Percentiles rank a stretch among this genome's conserved stretches.
These are phyloP conservation scores for Xiphophorus birchmanni DNA, from an alignment of 2,797 vertebrate species.

Conservation along the genomic window DNA sequence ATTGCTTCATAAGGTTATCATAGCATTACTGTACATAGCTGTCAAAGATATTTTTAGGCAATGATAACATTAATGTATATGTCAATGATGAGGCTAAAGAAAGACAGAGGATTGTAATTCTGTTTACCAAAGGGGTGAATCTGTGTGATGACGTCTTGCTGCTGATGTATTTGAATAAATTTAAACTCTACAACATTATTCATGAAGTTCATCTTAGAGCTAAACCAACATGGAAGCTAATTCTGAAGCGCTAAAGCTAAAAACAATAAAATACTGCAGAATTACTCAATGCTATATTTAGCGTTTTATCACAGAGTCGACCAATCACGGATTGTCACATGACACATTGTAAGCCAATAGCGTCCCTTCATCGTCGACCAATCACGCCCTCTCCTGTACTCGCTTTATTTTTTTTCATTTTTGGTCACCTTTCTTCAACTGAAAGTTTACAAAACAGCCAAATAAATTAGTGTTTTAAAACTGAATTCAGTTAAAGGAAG, in stretches of 20 bases:
- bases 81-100: neutral
- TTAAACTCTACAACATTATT: neutral
- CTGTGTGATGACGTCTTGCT: neutral
- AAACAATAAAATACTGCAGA: neutral
- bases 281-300: neutral
- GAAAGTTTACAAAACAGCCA: neutral
- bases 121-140: neutral
- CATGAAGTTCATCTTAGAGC: too few relatives aligned
- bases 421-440: neutral
- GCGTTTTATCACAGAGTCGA: neutral
- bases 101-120: neutral
- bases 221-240: neutral
- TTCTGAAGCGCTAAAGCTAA: neutral
- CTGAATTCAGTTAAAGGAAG: too few relatives aligned
- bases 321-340: neutral
- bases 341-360: too few relatives aligned
- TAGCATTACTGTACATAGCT: neutral
- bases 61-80: neutral
- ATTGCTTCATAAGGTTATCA: neutral
- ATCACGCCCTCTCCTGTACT: neutral
- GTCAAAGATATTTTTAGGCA: neutral
- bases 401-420: neutral
- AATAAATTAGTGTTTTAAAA: neutral
- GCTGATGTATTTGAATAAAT: neutral
- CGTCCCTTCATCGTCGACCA: neutral